Evolutionary conservation across 1,140 invertebrate genomes (phyloP).

Genomic region (Temnothorax nylanderi): DNA sequence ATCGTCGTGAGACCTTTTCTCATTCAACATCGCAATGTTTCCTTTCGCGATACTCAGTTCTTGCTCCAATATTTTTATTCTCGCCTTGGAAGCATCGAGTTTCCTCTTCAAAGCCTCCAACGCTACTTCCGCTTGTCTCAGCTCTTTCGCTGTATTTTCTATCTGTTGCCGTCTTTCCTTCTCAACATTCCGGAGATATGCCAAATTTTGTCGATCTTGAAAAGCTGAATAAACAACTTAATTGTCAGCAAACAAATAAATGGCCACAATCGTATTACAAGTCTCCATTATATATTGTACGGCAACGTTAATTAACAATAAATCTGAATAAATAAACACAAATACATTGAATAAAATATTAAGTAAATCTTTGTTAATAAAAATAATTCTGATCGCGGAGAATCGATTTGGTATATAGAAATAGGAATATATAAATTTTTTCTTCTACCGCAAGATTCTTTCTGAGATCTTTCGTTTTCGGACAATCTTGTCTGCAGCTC

Average conservation of each 20-base stretch:
- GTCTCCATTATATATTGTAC: not conserved
- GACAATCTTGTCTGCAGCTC: conserved; percentile 88
- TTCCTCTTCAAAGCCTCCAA: conserved; percentile 86
- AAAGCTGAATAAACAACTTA: conserved; percentile 22
- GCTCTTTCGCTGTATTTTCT: conserved; percentile 85
- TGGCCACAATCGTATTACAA: not conserved
- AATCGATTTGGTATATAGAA: not conserved
- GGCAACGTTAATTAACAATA: not conserved
- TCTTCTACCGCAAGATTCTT: conserved; percentile 53
- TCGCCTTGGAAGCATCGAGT: conserved; percentile 86
- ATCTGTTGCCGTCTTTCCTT: conserved; percentile 85
- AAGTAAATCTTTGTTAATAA: conserved; percentile 1
- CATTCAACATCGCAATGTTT: conserved; percentile 85
- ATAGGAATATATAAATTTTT: not conserved
- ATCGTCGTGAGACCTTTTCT: conserved; percentile 87
- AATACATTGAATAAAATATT: not conserved
- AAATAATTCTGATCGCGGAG: not conserved
- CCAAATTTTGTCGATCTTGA: conserved; percentile 68
- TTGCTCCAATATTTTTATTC: conserved; percentile 87
- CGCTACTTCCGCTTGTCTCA: conserved; percentile 78
- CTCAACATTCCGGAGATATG: conserved; percentile 85
- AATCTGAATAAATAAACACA: not conserved
- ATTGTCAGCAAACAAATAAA: not conserved
- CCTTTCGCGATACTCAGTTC: conserved; percentile 84
- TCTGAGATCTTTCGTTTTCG: conserved; percentile 62